A percentile compares a stretch with the other conserved stretches of the same genome.
phyloP scores from a whole-genome alignment of 1,140 invertebrate species.

The Neodiprion virginianus region DNA sequence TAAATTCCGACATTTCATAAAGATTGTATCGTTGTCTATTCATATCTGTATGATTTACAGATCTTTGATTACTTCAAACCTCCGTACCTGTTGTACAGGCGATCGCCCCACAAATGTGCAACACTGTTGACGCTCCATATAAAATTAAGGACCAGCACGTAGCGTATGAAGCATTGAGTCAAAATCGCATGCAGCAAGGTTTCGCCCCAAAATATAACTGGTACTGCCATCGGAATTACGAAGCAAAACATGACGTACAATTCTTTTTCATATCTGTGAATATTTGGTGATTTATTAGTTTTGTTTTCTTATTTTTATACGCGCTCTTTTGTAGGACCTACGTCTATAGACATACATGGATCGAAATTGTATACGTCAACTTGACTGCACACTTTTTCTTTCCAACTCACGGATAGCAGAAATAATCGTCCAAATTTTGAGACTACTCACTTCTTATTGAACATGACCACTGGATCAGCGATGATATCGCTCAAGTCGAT shows the following conservation, averaged over 20 bases:
- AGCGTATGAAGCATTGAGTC: constrained; percentile 59
- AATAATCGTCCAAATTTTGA: too few relatives aligned
- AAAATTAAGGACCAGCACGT: constrained; percentile 65
- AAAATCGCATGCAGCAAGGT: constrained; percentile 59
- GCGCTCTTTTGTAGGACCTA: too few relatives aligned
- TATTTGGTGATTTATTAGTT: too few relatives aligned
- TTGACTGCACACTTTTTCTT: too few relatives aligned
- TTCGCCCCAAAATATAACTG: constrained; percentile 68
- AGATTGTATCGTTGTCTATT: too few relatives aligned
- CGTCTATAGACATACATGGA: too few relatives aligned
- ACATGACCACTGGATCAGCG: constrained; percentile 70
- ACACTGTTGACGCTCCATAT: constrained; percentile 76
- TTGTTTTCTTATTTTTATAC: too few relatives aligned
- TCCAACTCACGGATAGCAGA: too few relatives aligned
- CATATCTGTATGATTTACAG: too few relatives aligned
- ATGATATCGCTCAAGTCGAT: constrained; percentile 74
- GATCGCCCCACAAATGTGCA: constrained; percentile 70
- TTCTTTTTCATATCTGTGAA: constrained; percentile 3
- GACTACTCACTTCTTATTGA: not conserved
- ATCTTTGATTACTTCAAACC: not conserved
- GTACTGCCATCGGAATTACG: constrained; percentile 66
- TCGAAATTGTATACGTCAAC: too few relatives aligned
- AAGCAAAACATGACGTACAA: constrained; percentile 64
- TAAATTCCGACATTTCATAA: not conserved
- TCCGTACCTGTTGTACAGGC: constrained; percentile 68